These are phyloP conservation scores for Pteropus alecto DNA, from an alignment of 2,113 vertebrate genomes.

Conservation along the genomic window DNA sequence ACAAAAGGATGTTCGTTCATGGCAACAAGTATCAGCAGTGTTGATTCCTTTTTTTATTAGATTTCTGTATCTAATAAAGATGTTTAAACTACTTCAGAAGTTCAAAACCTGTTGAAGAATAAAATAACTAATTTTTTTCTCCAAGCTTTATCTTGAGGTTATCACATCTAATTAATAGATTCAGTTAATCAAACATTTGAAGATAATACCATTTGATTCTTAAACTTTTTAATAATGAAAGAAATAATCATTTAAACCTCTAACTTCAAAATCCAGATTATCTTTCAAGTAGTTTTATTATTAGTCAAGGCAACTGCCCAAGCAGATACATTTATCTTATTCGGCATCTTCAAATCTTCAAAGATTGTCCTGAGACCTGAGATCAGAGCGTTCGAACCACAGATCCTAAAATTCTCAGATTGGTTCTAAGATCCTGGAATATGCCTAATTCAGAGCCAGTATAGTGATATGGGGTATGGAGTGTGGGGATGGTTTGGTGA, in stretches of 20 bases:
- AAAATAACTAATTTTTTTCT: not conserved
- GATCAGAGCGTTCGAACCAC: not conserved
- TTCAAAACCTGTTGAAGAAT: not conserved
- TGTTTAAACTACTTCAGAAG: not conserved
- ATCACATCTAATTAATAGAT: not conserved
- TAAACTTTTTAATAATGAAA: not conserved
- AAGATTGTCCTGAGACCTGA: not conserved
- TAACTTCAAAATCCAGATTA: conserved; percentile 25
- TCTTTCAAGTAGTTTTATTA: not conserved
- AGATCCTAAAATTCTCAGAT: not conserved
- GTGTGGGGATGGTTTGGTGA: not conserved
- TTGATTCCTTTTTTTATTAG: not conserved
- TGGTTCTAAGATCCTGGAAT: not conserved
- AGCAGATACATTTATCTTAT: not conserved
- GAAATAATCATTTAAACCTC: not conserved
- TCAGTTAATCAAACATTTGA: not conserved
- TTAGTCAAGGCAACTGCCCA: not conserved
- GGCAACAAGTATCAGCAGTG: conserved; percentile 15
- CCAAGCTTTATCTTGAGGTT: not conserved
- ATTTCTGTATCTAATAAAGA: not conserved
- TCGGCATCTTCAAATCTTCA: not conserved
- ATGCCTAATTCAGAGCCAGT: not conserved
- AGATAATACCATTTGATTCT: not conserved
- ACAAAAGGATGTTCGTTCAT: conserved; percentile 49
- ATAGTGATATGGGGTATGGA: not conserved